Conservation (phyloP, 2,888 invertebrate species). For the Athalia cordata region DNA sequence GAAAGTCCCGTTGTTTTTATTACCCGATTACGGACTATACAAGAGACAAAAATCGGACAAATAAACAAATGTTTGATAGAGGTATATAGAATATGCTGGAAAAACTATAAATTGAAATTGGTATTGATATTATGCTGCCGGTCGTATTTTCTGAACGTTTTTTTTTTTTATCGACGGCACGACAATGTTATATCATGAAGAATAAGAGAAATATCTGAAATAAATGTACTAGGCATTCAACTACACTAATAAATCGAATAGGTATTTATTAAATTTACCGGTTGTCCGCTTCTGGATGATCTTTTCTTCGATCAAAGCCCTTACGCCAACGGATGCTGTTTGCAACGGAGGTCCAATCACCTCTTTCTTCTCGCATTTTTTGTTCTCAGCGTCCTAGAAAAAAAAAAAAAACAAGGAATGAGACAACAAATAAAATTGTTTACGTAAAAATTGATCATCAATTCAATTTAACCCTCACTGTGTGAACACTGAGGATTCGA, state of each 20-base stretch:
- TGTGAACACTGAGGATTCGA: no score
- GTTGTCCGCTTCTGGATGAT: slow-evolving; percentile 90
- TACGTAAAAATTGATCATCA: not conserved
- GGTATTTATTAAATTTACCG: slow-evolving; percentile 62
- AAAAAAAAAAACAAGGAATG: slow-evolving; percentile 41
- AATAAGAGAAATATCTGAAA: not conserved
- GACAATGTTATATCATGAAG: not conserved
- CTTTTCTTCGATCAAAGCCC: slow-evolving; percentile 94
- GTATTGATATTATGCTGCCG: no score
- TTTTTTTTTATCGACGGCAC: no score
- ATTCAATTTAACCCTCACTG: not conserved
- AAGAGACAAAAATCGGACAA: no score
- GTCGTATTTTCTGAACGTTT: no score
- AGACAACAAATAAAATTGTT: slow-evolving; percentile 22
- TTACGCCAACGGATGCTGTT: slow-evolving; percentile 93
- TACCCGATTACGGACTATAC: no score
- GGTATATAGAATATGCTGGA: no score
- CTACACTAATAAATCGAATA: slow-evolving; percentile 1
- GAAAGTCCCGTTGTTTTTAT: no score
- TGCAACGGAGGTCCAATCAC: slow-evolving; percentile 88
- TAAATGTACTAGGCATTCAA: not conserved
- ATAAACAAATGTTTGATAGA: no score
- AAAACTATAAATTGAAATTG: no score
- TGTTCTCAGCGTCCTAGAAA: slow-evolving; percentile 86
- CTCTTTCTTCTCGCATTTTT: slow-evolving; percentile 91